phyloP scores from a whole-genome alignment of 2,113 vertebrate species.

The Prunella himalayana region DNA sequence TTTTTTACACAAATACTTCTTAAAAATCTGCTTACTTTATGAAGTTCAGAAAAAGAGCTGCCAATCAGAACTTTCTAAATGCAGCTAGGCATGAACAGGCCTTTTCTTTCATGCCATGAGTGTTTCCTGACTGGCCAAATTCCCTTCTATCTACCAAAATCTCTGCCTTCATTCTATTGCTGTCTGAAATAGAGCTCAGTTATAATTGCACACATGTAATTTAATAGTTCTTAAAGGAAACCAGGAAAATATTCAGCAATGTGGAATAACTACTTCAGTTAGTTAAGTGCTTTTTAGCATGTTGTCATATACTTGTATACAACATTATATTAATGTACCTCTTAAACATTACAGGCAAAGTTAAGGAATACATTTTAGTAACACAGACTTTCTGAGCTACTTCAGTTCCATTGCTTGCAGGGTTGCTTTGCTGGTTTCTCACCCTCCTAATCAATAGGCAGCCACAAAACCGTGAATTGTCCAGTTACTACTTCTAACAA shows the following conservation, averaged over 20 bases:
- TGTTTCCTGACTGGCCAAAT: not conserved
- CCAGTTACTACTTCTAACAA: not conserved
- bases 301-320: not conserved
- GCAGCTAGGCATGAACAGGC: not conserved
- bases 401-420: not conserved
- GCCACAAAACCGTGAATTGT: not conserved
- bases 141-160: not conserved
- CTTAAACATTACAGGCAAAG: not conserved
- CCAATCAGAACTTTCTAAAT: not conserved
- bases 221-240: not conserved
- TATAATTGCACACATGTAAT: not conserved
- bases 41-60: not conserved
- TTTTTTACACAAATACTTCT: not conserved
- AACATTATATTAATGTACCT: not conserved
- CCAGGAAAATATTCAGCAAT: not conserved
- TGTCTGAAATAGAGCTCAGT: not conserved
- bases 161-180: not conserved
- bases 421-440: not conserved
- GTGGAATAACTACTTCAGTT: not conserved
- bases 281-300: not conserved
- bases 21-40: not conserved
- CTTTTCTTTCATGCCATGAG: not conserved
- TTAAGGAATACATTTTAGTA: not conserved
- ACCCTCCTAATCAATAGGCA: not conserved
- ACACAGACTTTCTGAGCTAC: not conserved